Percentiles rank a stretch among this genome's conserved stretches.
phyloP scores from a whole-genome alignment of 1,140 invertebrate genomes.

The Drosophila baimaii region DNA sequence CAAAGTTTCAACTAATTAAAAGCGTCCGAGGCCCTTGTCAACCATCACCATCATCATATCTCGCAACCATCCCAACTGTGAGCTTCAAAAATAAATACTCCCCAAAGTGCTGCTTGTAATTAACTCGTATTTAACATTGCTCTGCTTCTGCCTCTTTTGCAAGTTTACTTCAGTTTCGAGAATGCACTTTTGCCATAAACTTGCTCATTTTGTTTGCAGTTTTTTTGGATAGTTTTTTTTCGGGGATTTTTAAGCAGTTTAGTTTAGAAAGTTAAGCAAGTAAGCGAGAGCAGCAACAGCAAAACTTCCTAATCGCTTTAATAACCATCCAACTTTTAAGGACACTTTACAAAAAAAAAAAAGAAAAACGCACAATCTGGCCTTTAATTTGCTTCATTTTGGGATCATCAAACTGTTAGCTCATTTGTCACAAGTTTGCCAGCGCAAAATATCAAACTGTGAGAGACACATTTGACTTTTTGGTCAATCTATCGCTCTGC shows the following conservation, averaged over 20 bases:
- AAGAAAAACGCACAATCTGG: background rate
- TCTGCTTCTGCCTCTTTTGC: background rate
- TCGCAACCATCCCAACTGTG: background rate
- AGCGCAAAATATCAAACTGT: conserved; percentile 31
- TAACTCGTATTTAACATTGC: conserved; percentile 12
- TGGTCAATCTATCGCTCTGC: conserved; percentile 37
- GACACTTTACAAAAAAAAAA: background rate
- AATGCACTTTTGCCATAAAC: background rate
- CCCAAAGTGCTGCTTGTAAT: conserved; percentile 13
- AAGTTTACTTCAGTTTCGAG: background rate
- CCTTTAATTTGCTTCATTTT: conserved; percentile 20
- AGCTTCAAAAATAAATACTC: conserved; percentile 11
- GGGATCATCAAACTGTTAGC: conserved; percentile 32
- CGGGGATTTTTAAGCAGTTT: background rate
- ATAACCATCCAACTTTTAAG: conserved; percentile 13
- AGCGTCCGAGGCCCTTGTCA: background rate
- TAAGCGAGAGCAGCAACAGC: background rate
- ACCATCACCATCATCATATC: background rate
- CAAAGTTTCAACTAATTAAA: background rate
- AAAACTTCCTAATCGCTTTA: conserved; percentile 30
- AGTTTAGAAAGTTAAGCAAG: background rate
- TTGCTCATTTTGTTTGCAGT: background rate
- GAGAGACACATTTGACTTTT: conserved; percentile 44
- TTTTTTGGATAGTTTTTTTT: background rate
- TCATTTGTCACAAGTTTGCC: conserved; percentile 37